phyloP scores from a whole-genome alignment of 2,888 invertebrate genomes.

The Andrena haemorrhoa region DNA sequence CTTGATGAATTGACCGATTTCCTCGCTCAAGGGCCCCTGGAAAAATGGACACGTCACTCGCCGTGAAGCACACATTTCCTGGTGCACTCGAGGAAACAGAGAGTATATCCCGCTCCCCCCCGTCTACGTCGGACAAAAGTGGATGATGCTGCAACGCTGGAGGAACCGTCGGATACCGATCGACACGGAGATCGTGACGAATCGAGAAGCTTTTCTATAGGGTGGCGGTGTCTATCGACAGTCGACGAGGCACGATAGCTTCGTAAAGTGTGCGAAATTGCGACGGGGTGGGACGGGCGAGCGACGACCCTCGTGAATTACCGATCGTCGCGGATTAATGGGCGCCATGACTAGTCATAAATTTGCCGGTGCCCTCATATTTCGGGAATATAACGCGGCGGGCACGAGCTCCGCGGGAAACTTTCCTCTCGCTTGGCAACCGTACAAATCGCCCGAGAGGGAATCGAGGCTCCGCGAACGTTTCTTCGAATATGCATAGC shows the following conservation, averaged over 20 bases:
- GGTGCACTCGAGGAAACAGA: conserved; percentile 5
- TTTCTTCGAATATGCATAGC: conserved; percentile 18
- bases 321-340: conserved; percentile 56
- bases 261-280: conserved; percentile 56
- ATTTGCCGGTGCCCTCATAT: conserved; percentile 32
- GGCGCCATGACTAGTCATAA: conserved; percentile 53
- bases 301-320: conserved; percentile 44
- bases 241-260: conserved; percentile 17
- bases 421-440: conserved; percentile 21
- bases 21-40: conserved; percentile 23
- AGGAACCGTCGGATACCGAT: conserved; percentile 59
- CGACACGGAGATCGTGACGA: conserved; percentile 76
- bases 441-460: conserved; percentile 39
- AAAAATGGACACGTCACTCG: conserved; percentile 66
- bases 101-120: background rate
- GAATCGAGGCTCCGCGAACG: conserved; percentile 2
- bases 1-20: conserved; percentile 68
- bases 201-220: conserved; percentile 59
- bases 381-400: conserved; percentile 12
- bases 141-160: conserved; percentile 36
- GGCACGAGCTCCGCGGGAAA: conserved; percentile 17
- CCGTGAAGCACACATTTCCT: conserved; percentile 23
- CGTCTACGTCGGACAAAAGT: conserved; percentile 23
- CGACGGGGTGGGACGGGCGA: conserved; percentile 4
- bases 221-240: conserved; percentile 14